Evolutionary conservation across 2,797 vertebrate species (phyloP).

Genomic region (Micropoecilia bifurca): DNA sequence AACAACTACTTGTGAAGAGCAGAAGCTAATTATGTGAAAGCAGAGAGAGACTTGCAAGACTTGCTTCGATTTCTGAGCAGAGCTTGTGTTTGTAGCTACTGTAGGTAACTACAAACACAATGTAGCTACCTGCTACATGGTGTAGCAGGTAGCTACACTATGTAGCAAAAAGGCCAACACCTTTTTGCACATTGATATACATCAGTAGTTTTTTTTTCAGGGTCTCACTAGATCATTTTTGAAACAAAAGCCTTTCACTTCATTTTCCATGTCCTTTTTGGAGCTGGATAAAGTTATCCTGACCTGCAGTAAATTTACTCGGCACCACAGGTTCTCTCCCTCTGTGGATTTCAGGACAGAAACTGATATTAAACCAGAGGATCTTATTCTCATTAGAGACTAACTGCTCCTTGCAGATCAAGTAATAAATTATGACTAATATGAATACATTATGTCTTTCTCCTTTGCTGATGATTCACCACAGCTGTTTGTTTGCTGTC

Average conservation of each 20-base stretch:
- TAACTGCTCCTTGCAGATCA: constrained; percentile 5
- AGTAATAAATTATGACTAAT: constrained; percentile 8
- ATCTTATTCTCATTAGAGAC: neutral
- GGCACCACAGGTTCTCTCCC: neutral
- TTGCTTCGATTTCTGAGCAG: neutral
- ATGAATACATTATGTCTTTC: constrained; percentile 13
- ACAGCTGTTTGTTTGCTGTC: constrained; percentile 11
- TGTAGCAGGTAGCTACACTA: no score
- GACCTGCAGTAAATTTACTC: neutral
- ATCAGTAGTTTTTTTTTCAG: no score
- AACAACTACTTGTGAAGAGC: neutral
- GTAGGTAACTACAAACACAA: neutral
- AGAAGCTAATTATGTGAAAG: neutral
- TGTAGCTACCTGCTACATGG: no score
- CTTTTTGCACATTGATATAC: no score
- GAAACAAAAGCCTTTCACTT: neutral
- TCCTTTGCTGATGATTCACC: constrained; percentile 8
- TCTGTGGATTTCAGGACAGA: neutral
- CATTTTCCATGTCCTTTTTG: neutral
- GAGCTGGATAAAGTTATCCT: neutral
- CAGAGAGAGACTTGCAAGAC: neutral
- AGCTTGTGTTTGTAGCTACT: neutral
- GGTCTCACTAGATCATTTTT: no score
- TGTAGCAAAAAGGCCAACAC: no score
- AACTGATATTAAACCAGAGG: neutral